These are phyloP conservation scores for Leptinotarsa tumamoca DNA, from an alignment of 2,888 invertebrate species.

Conservation along the genomic window DNA sequence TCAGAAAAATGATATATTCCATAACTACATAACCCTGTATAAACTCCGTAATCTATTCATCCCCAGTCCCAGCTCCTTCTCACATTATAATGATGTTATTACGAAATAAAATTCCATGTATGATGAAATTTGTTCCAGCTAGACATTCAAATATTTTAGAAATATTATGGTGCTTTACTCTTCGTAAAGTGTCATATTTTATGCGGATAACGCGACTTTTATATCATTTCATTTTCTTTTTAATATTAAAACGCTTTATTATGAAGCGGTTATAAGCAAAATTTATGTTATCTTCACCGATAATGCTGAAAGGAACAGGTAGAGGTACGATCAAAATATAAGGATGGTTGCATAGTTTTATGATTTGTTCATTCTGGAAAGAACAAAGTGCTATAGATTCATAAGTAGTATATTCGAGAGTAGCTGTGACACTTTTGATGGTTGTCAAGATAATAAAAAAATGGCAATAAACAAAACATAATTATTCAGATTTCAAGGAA, in stretches of 20 bases:
- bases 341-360: background rate
- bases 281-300: conserved; percentile 13
- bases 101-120: conserved; percentile 39
- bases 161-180: conserved; percentile 57
- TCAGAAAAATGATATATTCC: no score
- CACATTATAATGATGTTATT: conserved; percentile 39
- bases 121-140: conserved; percentile 44
- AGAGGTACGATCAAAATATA: background rate
- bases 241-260: conserved; percentile 46
- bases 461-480: no score
- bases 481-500: no score
- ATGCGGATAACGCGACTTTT: conserved; percentile 61
- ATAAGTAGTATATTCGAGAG: no score
- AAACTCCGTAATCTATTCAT: background rate
- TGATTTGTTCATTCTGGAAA: background rate
- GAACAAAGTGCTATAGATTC: no score
- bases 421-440: no score
- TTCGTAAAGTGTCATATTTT: conserved; percentile 62
- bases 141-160: conserved; percentile 47
- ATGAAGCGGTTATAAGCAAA: background rate
- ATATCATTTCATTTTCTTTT: conserved; percentile 62
- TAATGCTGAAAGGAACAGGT: background rate
- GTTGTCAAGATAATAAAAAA: no score
- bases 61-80: conserved; percentile 2
- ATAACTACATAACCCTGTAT: conserved; percentile 4